Evolutionary conservation across 2,797 vertebrate species (phyloP), one percentile per base, ranked within the genome.

Genomic region (Spinus olivaceus): DNA sequence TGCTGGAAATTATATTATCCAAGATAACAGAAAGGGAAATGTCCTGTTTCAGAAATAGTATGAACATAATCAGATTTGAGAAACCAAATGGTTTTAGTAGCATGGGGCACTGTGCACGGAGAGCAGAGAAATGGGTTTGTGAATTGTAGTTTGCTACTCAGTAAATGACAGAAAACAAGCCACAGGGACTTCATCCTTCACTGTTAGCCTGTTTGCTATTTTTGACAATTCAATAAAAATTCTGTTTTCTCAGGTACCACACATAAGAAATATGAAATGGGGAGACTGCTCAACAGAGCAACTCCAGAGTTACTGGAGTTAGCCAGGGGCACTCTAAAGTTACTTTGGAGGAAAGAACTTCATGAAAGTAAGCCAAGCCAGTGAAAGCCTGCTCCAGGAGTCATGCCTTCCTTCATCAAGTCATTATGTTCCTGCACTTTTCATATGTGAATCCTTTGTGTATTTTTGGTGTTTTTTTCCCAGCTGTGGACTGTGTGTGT

Each of bases 11-110:
- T 93, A 11, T 87, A 94, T 96, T 94, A 96, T 67, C 70, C 74
- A 95, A 91, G 86, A 91, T 96, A 95, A 97, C 88, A 82, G 96
- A 95, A 92, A 87, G 60, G 85, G 57, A 80, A 86, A 71, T 95
- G 81, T 95, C 90, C 94, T 97, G 87, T 86, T 94, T 96, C 94
- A 95, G 88, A 95, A 94, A 92, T 76, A 95, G 74, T 54, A 92
- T 19, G 80, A 95, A 70, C 87, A 57, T 96, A 91, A 94, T 95
- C 59, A 74, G 73, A 95, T 95, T 94, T 95, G 79, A 60, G 81
- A 83, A 92, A 92, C 47, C 63, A 84, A 88, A 88, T 91, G 23
- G 66, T 95, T 96, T 95, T 66, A 94, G 89, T 81, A 88, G 50
- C 84, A 56, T 15, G 47, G 37, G 67, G 66, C 82, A 73, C 51